These are phyloP conservation scores for Phortica okadai DNA, from an alignment of 2,888 invertebrate species.

Conservation along the genomic window DNA sequence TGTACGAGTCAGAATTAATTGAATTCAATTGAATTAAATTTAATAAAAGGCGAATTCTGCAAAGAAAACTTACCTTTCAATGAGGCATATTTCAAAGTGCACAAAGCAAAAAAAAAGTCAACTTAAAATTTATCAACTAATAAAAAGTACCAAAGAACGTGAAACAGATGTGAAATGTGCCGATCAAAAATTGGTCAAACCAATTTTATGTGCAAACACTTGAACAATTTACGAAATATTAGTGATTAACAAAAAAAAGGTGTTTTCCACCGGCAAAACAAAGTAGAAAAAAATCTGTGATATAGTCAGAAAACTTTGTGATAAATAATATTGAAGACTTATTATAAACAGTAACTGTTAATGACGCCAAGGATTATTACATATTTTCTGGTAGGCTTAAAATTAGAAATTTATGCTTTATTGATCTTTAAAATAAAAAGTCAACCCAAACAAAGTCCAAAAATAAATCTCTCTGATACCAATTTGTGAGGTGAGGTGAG, in stretches of 20 bases:
- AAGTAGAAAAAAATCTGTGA: background rate
- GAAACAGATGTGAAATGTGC: background rate
- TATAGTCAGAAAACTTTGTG: background rate
- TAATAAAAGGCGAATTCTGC: background rate
- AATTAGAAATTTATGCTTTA: slow-evolving; percentile 15
- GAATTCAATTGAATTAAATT: slow-evolving; percentile 42
- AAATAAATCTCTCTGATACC: background rate
- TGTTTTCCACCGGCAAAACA: background rate
- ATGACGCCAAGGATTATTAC: slow-evolving; percentile 72
- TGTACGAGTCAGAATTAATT: slow-evolving; percentile 30
- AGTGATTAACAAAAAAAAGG: too few relatives aligned
- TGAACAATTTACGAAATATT: background rate
- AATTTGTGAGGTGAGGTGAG: background rate
- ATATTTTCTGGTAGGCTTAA: slow-evolving; percentile 70
- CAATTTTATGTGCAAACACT: background rate
- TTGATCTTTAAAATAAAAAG: slow-evolving; percentile 1
- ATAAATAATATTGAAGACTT: background rate
- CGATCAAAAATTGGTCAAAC: background rate
- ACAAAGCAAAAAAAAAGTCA: background rate
- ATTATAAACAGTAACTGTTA: slow-evolving; percentile 31
- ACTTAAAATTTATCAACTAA: background rate
- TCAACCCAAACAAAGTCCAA: background rate
- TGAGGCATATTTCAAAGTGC: slow-evolving; percentile 1
- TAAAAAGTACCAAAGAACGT: too few relatives aligned
- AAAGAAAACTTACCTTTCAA: background rate